Conservation (phyloP, 2,888 invertebrate species). For the Hydraecia micacea region DNA sequence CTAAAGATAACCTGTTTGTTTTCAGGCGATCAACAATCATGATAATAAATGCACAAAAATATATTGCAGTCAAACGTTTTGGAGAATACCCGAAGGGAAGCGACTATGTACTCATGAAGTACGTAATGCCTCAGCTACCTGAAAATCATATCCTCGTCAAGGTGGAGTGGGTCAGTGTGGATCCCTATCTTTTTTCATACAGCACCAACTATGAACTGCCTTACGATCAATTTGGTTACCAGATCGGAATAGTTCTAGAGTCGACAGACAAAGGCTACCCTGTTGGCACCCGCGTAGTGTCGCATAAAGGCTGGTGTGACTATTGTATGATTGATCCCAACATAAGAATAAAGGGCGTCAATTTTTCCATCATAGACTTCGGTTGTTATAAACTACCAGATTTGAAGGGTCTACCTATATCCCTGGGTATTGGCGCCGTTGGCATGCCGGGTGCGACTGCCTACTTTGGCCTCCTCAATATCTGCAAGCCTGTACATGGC, state of each 20-base stretch:
- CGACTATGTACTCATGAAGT: constrained; percentile 88
- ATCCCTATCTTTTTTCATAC: constrained; percentile 10
- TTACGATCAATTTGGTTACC: constrained; percentile 35
- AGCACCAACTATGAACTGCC: not conserved
- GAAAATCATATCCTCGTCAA: constrained; percentile 22
- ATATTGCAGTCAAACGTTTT: constrained; percentile 1
- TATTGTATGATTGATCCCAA: constrained; percentile 15
- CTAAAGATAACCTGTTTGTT: not conserved
- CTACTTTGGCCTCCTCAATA: constrained; percentile 85
- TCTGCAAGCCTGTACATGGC: constrained; percentile 13
- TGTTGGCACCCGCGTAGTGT: constrained; percentile 26
- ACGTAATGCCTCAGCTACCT: not conserved
- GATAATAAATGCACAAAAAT: constrained; percentile 12
- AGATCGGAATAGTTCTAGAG: constrained; percentile 21
- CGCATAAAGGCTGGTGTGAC: constrained; percentile 29
- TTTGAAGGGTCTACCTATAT: constrained; percentile 16
- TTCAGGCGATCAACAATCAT: constrained; percentile 4
- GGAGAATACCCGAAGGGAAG: not conserved
- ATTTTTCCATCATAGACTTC: not conserved
- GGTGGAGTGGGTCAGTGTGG: constrained; percentile 35
- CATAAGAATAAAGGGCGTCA: too few relatives aligned
- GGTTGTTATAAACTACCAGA: constrained; percentile 27
- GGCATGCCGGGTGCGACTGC: constrained; percentile 94
- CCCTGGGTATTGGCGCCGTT: constrained; percentile 65
- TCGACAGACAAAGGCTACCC: constrained; percentile 13